Evolutionary conservation across 1,140 invertebrate genomes (phyloP).

Genomic region (Andricus grossulariae): DNA sequence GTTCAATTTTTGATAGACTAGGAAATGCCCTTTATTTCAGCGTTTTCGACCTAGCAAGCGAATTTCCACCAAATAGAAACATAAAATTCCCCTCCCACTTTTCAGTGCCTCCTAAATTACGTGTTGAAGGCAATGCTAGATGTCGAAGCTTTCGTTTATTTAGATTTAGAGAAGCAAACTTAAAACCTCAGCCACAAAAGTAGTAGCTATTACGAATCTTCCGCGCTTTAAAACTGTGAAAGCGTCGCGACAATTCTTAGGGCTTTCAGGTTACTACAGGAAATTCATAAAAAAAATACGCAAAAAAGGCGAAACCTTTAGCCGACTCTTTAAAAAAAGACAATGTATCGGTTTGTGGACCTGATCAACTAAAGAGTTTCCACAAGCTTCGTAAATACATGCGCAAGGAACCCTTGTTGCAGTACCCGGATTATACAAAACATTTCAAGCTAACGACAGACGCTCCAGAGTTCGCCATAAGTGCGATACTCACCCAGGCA

Average conservation of each 20-base stretch:
- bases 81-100: not conserved
- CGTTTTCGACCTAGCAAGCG: not conserved
- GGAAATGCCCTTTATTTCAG: not conserved
- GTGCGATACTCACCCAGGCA: too few species aligned
- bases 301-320: not conserved
- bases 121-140: not conserved
- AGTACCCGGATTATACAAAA: not conserved
- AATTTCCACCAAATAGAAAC: not conserved
- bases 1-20: not conserved
- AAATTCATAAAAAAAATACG: not conserved
- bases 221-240: not conserved
- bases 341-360: not conserved
- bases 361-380: not conserved
- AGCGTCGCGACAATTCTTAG: not conserved
- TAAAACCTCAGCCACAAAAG: not conserved
- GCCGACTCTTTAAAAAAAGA: not conserved
- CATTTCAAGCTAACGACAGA: too few species aligned
- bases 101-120: not conserved
- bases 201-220: not conserved
- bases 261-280: not conserved
- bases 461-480: too few species aligned
- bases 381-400: not conserved
- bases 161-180: not conserved
- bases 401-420: not conserved
- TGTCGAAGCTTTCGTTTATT: not conserved